phyloP scores from a whole-genome alignment of 2,888 invertebrate genomes.

The Dione juno region DNA sequence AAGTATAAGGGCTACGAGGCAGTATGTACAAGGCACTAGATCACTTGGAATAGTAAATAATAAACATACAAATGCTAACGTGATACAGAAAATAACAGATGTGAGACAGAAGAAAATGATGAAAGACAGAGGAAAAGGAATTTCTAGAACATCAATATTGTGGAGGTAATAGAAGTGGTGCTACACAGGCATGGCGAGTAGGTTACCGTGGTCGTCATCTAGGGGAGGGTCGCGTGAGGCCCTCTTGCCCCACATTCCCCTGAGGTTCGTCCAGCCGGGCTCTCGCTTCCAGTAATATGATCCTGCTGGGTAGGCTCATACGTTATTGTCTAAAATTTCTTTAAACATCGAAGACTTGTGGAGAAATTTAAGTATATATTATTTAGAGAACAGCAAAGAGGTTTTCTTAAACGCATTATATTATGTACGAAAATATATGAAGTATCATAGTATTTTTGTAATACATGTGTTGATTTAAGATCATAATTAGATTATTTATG shows the following conservation, averaged over 20 bases:
- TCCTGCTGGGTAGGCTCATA: slow-evolving; percentile 72
- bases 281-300: slow-evolving; percentile 90
- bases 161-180: slow-evolving; percentile 19
- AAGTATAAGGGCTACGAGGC: neutral
- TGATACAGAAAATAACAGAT: neutral
- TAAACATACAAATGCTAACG: neutral
- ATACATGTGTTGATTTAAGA: too few species aligned
- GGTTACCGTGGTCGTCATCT: slow-evolving; percentile 69
- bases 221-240: slow-evolving; percentile 65
- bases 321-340: slow-evolving; percentile 21
- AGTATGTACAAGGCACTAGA: neutral
- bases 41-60: neutral
- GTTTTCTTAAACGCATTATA: neutral
- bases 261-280: slow-evolving; percentile 90
- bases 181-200: slow-evolving; percentile 23
- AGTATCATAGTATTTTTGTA: too few species aligned
- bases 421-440: too few species aligned
- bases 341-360: neutral
- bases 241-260: slow-evolving; percentile 91
- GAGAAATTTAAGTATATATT: neutral
- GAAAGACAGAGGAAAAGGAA: neutral
- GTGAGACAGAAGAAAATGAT: neutral
- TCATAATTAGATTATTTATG: too few species aligned
- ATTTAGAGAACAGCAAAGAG: neutral
- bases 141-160: slow-evolving; percentile 14